Percentiles rank a stretch among this genome's conserved stretches.
Evolutionary conservation across 2,888 invertebrate genomes (phyloP).

Genomic region (Sycophila texana): DNA sequence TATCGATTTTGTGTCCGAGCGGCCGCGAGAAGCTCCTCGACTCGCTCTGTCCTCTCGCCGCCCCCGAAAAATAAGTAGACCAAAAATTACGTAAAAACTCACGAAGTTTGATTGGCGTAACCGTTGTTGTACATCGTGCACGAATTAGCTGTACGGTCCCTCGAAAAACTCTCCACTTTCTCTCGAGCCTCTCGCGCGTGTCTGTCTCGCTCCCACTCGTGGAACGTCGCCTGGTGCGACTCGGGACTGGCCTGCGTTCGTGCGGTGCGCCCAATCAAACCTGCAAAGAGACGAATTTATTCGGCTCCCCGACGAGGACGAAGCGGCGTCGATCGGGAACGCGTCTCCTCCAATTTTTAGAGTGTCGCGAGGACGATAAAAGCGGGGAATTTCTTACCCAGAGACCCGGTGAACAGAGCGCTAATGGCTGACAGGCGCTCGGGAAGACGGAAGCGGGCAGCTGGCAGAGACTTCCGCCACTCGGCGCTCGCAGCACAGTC

Average conservation of each 20-base stretch:
- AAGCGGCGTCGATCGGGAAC: too few relatives aligned
- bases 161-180: slow-evolving; percentile 50
- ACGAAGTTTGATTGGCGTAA: slow-evolving; percentile 72
- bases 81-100: slow-evolving; percentile 55
- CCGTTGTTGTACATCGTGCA: slow-evolving; percentile 71
- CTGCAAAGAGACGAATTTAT: slow-evolving; percentile 59
- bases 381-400: slow-evolving; percentile 42
- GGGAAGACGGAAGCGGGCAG: slow-evolving; percentile 72
- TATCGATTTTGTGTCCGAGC: slow-evolving; percentile 39
- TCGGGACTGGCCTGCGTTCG: background rate
- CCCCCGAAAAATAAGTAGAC: background rate
- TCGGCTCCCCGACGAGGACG: too few relatives aligned
- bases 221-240: slow-evolving; percentile 56
- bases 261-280: slow-evolving; percentile 65
- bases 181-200: slow-evolving; percentile 37
- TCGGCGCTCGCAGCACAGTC: slow-evolving; percentile 30
- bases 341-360: background rate
- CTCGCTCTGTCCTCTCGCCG: background rate
- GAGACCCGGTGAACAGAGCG: slow-evolving; percentile 72
- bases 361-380: background rate
- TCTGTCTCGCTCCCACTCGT: slow-evolving; percentile 17
- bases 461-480: slow-evolving; percentile 64
- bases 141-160: slow-evolving; percentile 19
- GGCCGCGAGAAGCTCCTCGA: background rate
- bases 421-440: slow-evolving; percentile 73